A percentile compares a stretch with the other conserved stretches of the same genome.
These are phyloP conservation scores for Girardia tigrina DNA, from an alignment of 2,888 invertebrate species.

Conservation along the genomic window DNA sequence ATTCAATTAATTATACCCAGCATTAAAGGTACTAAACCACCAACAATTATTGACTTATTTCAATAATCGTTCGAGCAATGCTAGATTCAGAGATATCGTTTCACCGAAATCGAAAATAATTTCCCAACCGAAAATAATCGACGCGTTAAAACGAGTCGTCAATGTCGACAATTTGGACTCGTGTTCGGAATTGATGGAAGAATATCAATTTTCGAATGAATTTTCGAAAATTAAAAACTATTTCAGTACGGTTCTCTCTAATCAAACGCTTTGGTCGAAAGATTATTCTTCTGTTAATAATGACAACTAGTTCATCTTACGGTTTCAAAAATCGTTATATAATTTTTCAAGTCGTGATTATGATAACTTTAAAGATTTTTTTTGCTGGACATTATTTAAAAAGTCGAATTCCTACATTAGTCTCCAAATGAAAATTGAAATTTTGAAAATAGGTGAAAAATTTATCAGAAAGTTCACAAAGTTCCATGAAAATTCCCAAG, in stretches of 20 bases:
- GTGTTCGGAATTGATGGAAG: background rate
- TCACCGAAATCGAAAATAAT: no score
- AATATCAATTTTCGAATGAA: background rate
- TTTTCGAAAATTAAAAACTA: background rate
- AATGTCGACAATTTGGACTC: constrained; percentile 11
- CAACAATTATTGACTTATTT: no score
- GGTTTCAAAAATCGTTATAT: background rate
- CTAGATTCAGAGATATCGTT: no score
- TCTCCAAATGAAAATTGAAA: background rate
- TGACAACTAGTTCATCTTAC: background rate
- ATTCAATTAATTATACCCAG: no score
- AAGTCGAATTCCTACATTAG: background rate
- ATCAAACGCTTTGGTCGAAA: constrained; percentile 2
- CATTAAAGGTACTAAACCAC: no score
- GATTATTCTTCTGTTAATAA: no score
- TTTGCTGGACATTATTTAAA: background rate
- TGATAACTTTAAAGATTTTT: constrained; percentile 1
- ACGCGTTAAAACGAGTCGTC: background rate
- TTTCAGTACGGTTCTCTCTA: background rate
- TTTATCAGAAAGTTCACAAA: background rate
- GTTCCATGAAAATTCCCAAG: no score
- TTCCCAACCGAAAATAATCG: background rate
- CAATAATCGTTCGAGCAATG: no score
- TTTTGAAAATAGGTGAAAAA: background rate
- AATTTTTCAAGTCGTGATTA: background rate